Base-by-base conservation (phyloP, 2,797 vertebrate genomes). In the Argyrosomus regius region DNA sequence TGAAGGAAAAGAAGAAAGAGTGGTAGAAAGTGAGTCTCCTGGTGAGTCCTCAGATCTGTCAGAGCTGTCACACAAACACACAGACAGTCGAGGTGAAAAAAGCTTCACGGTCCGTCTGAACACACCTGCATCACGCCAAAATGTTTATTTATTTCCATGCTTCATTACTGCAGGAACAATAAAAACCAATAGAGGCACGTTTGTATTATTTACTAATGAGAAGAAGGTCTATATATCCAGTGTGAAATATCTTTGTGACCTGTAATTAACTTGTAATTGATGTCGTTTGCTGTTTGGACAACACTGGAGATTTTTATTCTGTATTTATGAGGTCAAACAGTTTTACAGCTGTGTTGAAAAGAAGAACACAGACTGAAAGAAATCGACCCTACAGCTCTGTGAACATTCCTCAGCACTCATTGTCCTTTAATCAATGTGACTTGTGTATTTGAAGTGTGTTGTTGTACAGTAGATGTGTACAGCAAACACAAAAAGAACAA, bases 401-500 rank as follows among this genome's bases (percentile, higher is more conserved):
- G 17, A 31, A 56, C 12, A 1, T 22, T 41, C 14, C 22, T 43
- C 26, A 43, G 11, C 11, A 14, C 22, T 52, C 11, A 20, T 20
- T 41, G 31, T 24, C 43, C 41, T 56, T 45, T 35, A 35, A 16
- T 64, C 52, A 74, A 8, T 2, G 5, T 57, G 57, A 58, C 26
- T 35, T 58, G 18, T 58, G 7, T 45, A 62, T 45, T n/a, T 54
- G 0, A 31, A 13, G n/a, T 43, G 43, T 7, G 1, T 8, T 56
- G 5, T 22, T 75, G 46, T 13, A 6, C 35, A 39, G 35, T 39
- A 39, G 8, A 39, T 17, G 28, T 49, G 17, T 6, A 67, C 22
- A 68, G n/a, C 72, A 62, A 48, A 63, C n/a, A 52, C 16, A 73
- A 6, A 22, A 26, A 54, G 9, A 53, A 16, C 12, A 45, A 20